Conservation (phyloP, 2,797 vertebrate species). For the Pagetopsis macropterus region DNA sequence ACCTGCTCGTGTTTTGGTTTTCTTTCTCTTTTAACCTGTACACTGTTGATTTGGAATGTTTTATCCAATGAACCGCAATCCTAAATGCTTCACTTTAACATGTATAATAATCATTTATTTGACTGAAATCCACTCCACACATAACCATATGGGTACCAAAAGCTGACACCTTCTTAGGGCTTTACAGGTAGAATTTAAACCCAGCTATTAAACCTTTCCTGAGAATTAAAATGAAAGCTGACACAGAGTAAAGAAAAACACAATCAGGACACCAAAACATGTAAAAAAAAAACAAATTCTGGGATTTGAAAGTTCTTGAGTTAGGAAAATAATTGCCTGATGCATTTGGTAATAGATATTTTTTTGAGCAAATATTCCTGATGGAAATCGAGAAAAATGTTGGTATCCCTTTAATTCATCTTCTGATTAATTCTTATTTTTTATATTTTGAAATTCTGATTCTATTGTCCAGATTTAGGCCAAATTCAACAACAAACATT, state of each 20-base stretch:
- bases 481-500: constrained; percentile 2
- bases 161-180: constrained; percentile 28
- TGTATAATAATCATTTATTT: constrained; percentile 17
- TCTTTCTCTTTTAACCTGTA: constrained; percentile 59
- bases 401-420: neutral
- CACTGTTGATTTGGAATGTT: constrained; percentile 72
- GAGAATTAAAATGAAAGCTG: constrained; percentile 47
- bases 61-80: constrained; percentile 57
- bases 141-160: constrained; percentile 8
- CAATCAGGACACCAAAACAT: constrained; percentile 36
- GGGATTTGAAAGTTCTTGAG: neutral
- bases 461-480: neutral
- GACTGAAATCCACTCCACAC: constrained; percentile 41
- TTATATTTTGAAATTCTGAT: neutral
- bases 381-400: constrained; percentile 6
- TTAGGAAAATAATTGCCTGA: neutral
- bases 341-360: neutral
- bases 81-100: constrained; percentile 57
- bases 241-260: constrained; percentile 4
- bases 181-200: constrained; percentile 43
- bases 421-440: neutral
- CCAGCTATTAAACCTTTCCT: constrained; percentile 58
- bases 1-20: constrained; percentile 59
- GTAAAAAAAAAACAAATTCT: neutral
- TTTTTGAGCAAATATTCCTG: neutral